Evolutionary conservation across 2,113 vertebrate genomes (phyloP).

Genomic region (Leuciscus idus): DNA sequence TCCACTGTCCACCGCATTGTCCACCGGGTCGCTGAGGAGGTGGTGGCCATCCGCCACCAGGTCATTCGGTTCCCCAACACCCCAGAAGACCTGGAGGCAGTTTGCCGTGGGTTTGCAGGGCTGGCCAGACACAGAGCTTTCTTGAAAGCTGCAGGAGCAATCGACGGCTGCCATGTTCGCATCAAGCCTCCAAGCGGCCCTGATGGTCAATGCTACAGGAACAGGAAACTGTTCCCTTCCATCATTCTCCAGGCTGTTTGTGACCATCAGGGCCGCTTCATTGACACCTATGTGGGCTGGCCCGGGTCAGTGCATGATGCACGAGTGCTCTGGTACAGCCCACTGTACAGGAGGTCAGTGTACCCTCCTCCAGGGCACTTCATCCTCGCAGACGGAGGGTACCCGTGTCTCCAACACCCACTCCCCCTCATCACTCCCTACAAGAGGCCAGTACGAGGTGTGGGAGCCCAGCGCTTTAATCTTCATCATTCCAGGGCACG

Average conservation of each 20-base stretch:
- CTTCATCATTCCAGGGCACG: slow-evolving; percentile 4
- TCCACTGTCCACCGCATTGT: slow-evolving; percentile 19
- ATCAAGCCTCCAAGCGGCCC: slow-evolving; percentile 2
- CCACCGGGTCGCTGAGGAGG: background rate
- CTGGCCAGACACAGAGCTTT: background rate
- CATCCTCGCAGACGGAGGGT: background rate
- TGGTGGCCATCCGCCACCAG: background rate
- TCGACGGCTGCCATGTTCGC: background rate
- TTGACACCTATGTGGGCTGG: background rate
- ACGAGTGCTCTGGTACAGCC: background rate
- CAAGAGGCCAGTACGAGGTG: background rate
- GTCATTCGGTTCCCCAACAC: background rate
- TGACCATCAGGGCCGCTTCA: slow-evolving; percentile 19
- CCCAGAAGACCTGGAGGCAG: background rate
- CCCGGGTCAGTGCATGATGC: background rate
- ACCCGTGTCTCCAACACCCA: background rate
- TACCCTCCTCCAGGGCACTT: background rate
- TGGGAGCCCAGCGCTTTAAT: slow-evolving; percentile 9
- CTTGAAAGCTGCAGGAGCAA: background rate
- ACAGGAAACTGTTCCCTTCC: background rate
- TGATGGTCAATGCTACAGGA: slow-evolving; percentile 9
- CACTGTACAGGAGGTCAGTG: background rate
- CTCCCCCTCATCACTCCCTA: slow-evolving; percentile 10
- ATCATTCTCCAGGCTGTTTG: background rate
- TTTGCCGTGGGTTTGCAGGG: background rate